Percentiles rank a stretch among this genome's conserved stretches.
Evolutionary conservation across 2,888 invertebrate genomes (phyloP).

Genomic region (Rhingia rostrata): DNA sequence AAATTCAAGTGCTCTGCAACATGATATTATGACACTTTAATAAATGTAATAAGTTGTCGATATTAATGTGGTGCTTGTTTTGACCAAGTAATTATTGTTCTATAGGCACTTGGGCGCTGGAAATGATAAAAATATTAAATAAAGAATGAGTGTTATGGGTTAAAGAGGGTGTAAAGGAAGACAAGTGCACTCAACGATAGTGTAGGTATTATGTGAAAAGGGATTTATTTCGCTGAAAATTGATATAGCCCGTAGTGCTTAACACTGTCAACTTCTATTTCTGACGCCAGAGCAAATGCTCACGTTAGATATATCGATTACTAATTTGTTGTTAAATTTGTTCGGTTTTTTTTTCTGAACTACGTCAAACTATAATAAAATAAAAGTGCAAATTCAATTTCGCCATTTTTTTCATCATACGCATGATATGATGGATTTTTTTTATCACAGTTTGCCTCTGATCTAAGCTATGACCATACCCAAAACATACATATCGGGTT

Average conservation of each 20-base stretch:
- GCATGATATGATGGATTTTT: no score
- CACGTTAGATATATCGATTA: not conserved
- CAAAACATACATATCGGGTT: no score
- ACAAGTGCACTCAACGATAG: constrained; percentile 5
- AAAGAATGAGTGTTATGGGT: constrained; percentile 15
- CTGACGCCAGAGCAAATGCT: not conserved
- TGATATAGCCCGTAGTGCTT: not conserved
- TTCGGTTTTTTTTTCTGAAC: no score
- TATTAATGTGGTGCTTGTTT: constrained; percentile 44
- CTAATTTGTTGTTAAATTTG: no score
- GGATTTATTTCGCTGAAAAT: not conserved
- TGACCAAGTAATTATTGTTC: constrained; percentile 29
- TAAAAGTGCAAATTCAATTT: no score
- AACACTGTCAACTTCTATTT: not conserved
- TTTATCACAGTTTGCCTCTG: no score
- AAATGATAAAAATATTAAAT: constrained; percentile 28
- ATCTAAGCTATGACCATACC: no score
- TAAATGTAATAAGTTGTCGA: constrained; percentile 49
- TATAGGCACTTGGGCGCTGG: constrained; percentile 23
- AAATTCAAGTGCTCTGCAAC: constrained; percentile 62
- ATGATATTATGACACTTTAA: constrained; percentile 56
- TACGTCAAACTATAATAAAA: no score
- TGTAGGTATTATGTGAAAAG: not conserved
- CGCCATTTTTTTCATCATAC: no score
- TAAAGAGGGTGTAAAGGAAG: constrained; percentile 11